phyloP scores from a whole-genome alignment of 1,140 invertebrate species.

The Lethrus apterus region DNA sequence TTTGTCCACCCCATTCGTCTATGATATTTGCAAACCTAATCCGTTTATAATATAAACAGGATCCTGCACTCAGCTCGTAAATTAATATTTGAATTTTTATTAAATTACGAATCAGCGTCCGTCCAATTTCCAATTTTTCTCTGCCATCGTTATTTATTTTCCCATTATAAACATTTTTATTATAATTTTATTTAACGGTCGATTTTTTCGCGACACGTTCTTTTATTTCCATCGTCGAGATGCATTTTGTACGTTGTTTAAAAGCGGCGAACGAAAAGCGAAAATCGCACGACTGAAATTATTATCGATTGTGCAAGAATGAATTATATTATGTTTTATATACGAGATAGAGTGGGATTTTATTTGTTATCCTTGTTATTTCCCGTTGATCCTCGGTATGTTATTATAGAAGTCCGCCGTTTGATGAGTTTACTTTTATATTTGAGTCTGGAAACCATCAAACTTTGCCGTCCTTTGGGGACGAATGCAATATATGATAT shows the following conservation, averaged over 20 bases:
- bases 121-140: no score
- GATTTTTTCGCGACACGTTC: no score
- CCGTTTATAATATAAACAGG: constrained; percentile 25
- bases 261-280: no score
- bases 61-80: constrained; percentile 22
- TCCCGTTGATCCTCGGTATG: not conserved
- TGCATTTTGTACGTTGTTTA: no score
- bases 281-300: no score
- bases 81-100: constrained; percentile 29
- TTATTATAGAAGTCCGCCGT: constrained; percentile 12
- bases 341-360: not conserved
- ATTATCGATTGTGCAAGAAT: no score
- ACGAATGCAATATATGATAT: constrained; percentile 22
- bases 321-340: not conserved
- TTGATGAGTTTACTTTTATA: constrained; percentile 24
- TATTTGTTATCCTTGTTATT: not conserved
- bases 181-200: no score
- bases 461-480: constrained; percentile 18
- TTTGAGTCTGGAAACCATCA: constrained; percentile 18
- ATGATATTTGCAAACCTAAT: constrained; percentile 25
- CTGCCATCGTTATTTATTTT: no score
- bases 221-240: no score
- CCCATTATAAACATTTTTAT: no score
- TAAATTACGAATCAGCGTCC: constrained; percentile 17
- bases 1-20: constrained; percentile 12